Conservation (phyloP, 2,888 invertebrate genomes). For the Acleris sparsana region DNA sequence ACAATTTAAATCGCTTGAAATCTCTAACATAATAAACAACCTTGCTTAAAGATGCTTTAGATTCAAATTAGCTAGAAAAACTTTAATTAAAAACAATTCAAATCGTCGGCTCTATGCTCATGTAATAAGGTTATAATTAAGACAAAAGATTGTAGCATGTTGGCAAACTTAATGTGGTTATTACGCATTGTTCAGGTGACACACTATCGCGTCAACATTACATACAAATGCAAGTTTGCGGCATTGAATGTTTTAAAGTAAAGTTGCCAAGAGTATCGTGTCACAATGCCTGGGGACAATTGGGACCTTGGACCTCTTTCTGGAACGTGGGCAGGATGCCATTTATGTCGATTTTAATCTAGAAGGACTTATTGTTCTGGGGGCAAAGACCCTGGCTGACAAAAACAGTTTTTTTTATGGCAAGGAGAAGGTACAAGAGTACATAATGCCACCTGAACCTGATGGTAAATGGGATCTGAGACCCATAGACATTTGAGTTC, state of each 20-base stretch:
- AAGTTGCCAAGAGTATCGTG: slow-evolving; percentile 25
- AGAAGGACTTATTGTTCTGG: slow-evolving; percentile 8
- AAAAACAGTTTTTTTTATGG: neutral
- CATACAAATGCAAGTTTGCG: too few species aligned
- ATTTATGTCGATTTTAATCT: slow-evolving; percentile 18
- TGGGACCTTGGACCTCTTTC: slow-evolving; percentile 24
- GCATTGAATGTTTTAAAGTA: too few species aligned
- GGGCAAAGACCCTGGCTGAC: slow-evolving; percentile 19
- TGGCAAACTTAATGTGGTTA: slow-evolving; percentile 11
- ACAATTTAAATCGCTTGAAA: neutral
- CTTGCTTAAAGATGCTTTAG: neutral
- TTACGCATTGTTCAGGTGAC: neutral
- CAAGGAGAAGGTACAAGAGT: neutral
- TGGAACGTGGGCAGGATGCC: slow-evolving; percentile 25
- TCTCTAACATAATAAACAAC: neutral
- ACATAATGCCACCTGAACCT: too few species aligned
- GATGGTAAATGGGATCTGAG: too few species aligned
- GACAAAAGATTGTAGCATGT: neutral
- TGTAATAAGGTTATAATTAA: slow-evolving; percentile 1
- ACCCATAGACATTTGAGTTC: too few species aligned
- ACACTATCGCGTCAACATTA: too few species aligned
- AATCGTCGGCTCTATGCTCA: neutral
- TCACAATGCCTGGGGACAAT: slow-evolving; percentile 23
- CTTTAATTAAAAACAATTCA: too few species aligned
- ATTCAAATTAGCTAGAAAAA: neutral